Evolutionary conservation across 2,797 vertebrate genomes (phyloP).

Genomic region (Echeneis naucrates): DNA sequence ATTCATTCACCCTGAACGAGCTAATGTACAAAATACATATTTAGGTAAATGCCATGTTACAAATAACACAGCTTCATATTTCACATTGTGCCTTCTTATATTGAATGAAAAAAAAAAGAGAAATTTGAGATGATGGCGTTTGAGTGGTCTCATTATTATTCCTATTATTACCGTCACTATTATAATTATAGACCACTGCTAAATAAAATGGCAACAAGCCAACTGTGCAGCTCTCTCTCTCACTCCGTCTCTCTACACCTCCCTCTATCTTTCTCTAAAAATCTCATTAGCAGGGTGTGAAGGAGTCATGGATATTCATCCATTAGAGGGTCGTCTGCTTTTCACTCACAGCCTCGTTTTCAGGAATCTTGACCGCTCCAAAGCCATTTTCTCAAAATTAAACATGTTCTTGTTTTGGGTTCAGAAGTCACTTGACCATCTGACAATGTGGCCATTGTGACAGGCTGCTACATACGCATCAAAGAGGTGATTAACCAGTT

Average conservation of each 20-base stretch:
- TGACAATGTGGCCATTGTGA: constrained; percentile 86
- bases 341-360: constrained; percentile 51
- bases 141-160: background rate
- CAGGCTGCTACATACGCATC: constrained; percentile 81
- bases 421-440: constrained; percentile 82
- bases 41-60: background rate
- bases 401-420: constrained; percentile 81
- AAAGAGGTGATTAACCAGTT: constrained; percentile 88
- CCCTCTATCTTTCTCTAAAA: constrained; percentile 8
- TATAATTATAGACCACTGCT: too few relatives aligned
- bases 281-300: constrained; percentile 48
- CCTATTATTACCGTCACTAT: too few relatives aligned
- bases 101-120: background rate
- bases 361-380: constrained; percentile 68
- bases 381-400: constrained; percentile 78
- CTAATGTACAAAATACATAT: background rate
- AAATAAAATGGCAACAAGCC: constrained; percentile 9
- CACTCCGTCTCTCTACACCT: background rate
- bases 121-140: background rate
- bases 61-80: background rate
- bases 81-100: background rate
- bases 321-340: constrained; percentile 27
- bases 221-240: constrained; percentile 2
- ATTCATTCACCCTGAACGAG: background rate
- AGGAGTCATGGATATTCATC: constrained; percentile 40